Evolutionary conservation across 2,113 vertebrate genomes (phyloP).

Genomic region (Dromas ardeola): DNA sequence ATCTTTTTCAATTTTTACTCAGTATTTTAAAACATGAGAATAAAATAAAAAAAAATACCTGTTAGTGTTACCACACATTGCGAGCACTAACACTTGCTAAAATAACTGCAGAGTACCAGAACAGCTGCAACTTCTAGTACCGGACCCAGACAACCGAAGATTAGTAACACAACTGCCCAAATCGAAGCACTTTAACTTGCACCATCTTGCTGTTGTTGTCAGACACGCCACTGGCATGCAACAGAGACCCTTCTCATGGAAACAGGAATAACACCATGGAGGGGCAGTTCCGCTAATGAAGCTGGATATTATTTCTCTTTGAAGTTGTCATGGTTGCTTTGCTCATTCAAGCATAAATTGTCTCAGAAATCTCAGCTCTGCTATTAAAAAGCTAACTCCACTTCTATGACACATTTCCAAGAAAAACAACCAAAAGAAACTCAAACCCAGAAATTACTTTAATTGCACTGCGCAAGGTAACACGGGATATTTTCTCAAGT

Average conservation of each 20-base stretch:
- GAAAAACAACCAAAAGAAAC: background rate
- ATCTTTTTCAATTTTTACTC: background rate
- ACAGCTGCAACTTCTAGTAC: background rate
- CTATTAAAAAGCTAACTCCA: background rate
- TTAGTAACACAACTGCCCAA: background rate
- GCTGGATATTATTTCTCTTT: background rate
- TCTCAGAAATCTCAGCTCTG: background rate
- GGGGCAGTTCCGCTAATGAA: background rate
- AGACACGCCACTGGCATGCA: background rate
- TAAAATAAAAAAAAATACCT: background rate
- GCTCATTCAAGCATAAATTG: background rate
- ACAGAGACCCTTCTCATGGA: background rate
- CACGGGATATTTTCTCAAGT: background rate
- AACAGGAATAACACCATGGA: background rate
- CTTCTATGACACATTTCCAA: background rate
- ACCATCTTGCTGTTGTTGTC: background rate
- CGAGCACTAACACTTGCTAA: background rate
- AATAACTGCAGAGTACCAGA: background rate
- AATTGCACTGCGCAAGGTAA: background rate
- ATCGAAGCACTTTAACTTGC: background rate
- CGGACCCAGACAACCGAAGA: rapidly evolving
- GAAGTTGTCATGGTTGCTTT: background rate
- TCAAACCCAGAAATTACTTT: background rate
- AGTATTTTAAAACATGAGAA: background rate
- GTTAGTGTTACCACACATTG: background rate